Evolutionary conservation across 2,888 invertebrate genomes (phyloP).

Genomic region (Notodonta dromedarius): DNA sequence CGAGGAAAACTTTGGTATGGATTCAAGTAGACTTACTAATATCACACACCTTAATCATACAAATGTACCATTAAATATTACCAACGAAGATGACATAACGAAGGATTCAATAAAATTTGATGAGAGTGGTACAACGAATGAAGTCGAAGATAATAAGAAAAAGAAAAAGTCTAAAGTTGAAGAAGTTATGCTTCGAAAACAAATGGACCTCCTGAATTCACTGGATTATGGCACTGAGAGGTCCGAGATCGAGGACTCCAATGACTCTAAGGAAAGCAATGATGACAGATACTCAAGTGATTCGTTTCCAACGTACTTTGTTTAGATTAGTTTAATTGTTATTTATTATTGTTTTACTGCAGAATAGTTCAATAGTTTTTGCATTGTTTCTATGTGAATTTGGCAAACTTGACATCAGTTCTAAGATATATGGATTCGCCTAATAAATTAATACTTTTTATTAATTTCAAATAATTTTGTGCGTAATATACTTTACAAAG

Average conservation of each 20-base stretch:
- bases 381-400: background rate
- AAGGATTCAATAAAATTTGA: slow-evolving; percentile 19
- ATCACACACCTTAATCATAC: slow-evolving; percentile 4
- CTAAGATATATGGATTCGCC: too few species aligned
- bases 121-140: slow-evolving; percentile 47
- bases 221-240: slow-evolving; percentile 64
- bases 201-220: slow-evolving; percentile 60
- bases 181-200: slow-evolving; percentile 53
- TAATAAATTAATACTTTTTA: too few species aligned
- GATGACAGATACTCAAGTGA: slow-evolving; percentile 46
- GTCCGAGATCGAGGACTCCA: slow-evolving; percentile 43
- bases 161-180: slow-evolving; percentile 36
- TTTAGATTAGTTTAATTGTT: slow-evolving; percentile 19
- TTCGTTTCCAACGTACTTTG: slow-evolving; percentile 47
- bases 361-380: slow-evolving; percentile 14
- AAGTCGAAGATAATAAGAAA: slow-evolving; percentile 34
- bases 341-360: slow-evolving; percentile 18
- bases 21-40: slow-evolving; percentile 9
- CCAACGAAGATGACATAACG: background rate
- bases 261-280: slow-evolving; percentile 47
- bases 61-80: background rate
- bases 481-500: too few species aligned
- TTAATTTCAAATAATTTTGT: too few species aligned
- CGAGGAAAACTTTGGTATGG: slow-evolving; percentile 49
- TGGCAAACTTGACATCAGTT: background rate